Evolutionary conservation across 1,140 invertebrate genomes (phyloP).

Genomic region (Neodiprion virginianus): DNA sequence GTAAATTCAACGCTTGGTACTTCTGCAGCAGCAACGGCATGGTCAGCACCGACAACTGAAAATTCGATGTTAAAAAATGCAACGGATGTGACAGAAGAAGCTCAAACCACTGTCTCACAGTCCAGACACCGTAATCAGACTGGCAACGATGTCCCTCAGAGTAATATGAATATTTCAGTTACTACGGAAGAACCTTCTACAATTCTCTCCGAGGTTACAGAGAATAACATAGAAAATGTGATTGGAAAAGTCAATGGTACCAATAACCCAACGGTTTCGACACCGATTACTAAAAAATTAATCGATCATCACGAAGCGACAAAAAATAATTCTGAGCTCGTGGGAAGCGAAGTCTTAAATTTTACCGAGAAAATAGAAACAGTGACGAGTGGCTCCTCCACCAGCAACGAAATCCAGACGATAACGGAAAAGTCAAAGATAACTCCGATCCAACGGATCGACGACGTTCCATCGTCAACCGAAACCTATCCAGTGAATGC

Average conservation of each 20-base stretch:
- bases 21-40: not conserved
- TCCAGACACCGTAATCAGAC: not conserved
- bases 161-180: not conserved
- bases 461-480: not conserved
- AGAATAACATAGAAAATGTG: not conserved
- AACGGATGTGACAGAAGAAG: not conserved
- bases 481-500: not conserved
- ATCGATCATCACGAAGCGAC: not conserved
- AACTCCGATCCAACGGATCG: constrained; percentile 20
- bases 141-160: not conserved
- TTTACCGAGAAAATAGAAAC: constrained; percentile 17
- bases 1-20: constrained; percentile 15
- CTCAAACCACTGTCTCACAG: not conserved
- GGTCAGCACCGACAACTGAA: not conserved
- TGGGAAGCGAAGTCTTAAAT: constrained; percentile 18
- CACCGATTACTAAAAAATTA: not conserved
- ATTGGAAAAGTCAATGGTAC: not conserved
- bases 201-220: not conserved
- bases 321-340: not conserved
- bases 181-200: not conserved
- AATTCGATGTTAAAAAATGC: not conserved
- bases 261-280: not conserved
- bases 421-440: constrained; percentile 27
- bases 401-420: constrained; percentile 32
- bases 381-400: not conserved